A percentile compares a stretch with the other conserved stretches of the same genome.
Conservation (phyloP, 2,797 vertebrate genomes). For the Poecile montanus region DNA sequence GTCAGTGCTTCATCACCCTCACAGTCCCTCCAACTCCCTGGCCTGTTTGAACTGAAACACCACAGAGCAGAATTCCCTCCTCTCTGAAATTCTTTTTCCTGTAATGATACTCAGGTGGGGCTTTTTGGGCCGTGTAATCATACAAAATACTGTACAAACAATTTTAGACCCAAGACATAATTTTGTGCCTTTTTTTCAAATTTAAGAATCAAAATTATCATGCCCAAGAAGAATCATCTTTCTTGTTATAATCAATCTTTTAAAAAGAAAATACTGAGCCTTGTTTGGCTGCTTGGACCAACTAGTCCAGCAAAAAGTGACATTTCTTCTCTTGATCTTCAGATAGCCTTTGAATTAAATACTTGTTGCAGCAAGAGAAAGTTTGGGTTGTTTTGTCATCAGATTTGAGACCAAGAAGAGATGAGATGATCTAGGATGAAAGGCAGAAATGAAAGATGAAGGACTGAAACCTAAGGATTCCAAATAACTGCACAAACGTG, state of each 20-base stretch:
- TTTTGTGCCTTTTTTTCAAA: neutral
- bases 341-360: constrained; percentile 33
- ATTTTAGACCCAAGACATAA: neutral
- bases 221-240: neutral
- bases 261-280: neutral
- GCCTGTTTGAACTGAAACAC: neutral
- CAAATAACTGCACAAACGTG: neutral
- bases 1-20: neutral
- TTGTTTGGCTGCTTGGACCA: neutral
- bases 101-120: neutral
- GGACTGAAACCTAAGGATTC: neutral
- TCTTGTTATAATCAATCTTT: neutral
- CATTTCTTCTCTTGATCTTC: neutral
- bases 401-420: constrained; percentile 21
- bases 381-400: neutral
- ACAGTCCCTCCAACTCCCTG: neutral
- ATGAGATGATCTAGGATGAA: neutral
- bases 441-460: neutral
- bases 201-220: neutral
- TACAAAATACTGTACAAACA: neutral
- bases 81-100: neutral
- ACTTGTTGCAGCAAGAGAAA: neutral
- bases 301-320: neutral
- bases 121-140: neutral
- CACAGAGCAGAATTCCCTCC: neutral